Evolutionary conservation across 2,113 vertebrate genomes (phyloP).

Genomic region (Onychostoma macrolepis): DNA sequence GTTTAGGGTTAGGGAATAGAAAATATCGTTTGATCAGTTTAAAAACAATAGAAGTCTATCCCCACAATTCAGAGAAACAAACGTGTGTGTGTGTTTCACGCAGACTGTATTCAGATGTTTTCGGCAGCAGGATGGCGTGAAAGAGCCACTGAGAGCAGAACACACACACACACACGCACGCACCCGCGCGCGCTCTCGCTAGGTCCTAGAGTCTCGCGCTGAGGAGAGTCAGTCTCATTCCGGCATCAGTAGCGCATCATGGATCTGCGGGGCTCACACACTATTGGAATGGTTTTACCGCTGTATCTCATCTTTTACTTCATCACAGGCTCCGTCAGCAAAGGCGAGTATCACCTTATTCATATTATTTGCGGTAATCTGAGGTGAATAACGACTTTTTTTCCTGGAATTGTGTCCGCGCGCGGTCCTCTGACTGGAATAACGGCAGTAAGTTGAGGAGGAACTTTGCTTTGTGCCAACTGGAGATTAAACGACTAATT

Average conservation of each 20-base stretch:
- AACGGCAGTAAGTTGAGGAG: slow-evolving; percentile 10
- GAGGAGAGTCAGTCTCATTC: slow-evolving; percentile 34
- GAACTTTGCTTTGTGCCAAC: slow-evolving; percentile 13
- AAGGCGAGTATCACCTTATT: slow-evolving; percentile 52
- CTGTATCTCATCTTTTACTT: slow-evolving; percentile 50
- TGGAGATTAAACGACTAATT: neutral
- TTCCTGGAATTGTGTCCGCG: neutral
- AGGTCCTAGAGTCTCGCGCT: neutral
- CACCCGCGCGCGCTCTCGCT: neutral
- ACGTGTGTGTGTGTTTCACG: neutral
- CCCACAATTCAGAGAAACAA: too few species aligned
- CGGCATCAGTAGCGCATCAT: slow-evolving; percentile 47
- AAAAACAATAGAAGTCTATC: too few species aligned
- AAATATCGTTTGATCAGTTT: too few species aligned
- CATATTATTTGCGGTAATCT: neutral
- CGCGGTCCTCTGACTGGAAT: neutral
- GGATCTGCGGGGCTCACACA: slow-evolving; percentile 54
- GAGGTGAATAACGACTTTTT: neutral
- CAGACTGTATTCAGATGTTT: slow-evolving; percentile 51
- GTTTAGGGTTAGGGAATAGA: too few species aligned
- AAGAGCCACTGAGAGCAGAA: slow-evolving; percentile 38
- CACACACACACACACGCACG: neutral
- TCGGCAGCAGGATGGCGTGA: slow-evolving; percentile 56
- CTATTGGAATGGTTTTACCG: slow-evolving; percentile 49
- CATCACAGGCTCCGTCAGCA: slow-evolving; percentile 42